Conservation (phyloP, 2,888 invertebrate genomes). For the Coecobrya sp. region DNA sequence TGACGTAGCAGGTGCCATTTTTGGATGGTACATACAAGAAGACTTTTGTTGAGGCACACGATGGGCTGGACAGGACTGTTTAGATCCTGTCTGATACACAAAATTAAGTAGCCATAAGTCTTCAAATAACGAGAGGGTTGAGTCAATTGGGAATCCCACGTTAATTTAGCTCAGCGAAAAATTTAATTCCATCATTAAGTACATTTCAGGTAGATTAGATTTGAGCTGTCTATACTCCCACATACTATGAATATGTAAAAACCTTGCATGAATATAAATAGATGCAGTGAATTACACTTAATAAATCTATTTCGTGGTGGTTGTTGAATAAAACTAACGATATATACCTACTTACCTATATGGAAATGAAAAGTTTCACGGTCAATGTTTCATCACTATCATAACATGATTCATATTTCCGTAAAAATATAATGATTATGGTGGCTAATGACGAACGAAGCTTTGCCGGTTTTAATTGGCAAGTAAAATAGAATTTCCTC, state of each 20-base stretch:
- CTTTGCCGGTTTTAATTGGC: not conserved
- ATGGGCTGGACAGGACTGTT: not conserved
- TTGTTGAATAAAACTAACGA: not conserved
- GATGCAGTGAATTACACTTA: not conserved
- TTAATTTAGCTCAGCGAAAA: constrained; percentile 11
- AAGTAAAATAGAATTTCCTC: too few species aligned
- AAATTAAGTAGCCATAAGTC: not conserved
- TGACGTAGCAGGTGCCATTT: not conserved
- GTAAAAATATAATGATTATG: not conserved
- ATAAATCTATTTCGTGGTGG: not conserved
- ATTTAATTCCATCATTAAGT: not conserved
- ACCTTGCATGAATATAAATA: not conserved
- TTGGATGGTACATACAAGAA: not conserved
- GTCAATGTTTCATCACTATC: not conserved
- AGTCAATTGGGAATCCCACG: constrained; percentile 40
- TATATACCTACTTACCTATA: not conserved
- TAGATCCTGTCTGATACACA: not conserved
- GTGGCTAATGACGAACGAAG: not conserved
- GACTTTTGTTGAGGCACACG: not conserved
- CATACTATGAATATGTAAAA: too few species aligned
- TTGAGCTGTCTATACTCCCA: too few species aligned
- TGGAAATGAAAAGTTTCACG: not conserved
- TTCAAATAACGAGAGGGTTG: not conserved
- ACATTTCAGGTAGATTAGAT: not conserved
- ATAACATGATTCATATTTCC: not conserved